These are phyloP conservation scores for Suncus etruscus DNA, from an alignment of 2,113 vertebrate species.

Conservation along the genomic window DNA sequence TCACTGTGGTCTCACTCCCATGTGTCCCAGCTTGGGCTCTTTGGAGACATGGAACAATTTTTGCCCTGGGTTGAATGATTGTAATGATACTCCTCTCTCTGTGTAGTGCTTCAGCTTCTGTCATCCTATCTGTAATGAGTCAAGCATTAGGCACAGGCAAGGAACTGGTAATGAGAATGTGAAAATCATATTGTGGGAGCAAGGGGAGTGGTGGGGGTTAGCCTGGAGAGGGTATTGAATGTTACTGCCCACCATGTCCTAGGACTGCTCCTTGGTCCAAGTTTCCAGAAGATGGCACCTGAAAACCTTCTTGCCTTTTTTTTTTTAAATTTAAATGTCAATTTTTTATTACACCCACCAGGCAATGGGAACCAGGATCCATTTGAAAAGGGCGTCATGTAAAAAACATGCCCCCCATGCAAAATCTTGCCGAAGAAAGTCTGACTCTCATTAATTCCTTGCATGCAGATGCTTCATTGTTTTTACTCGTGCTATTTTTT, in stretches of 20 bases:
- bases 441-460: constrained; percentile 83
- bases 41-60: constrained; percentile 15
- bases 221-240: background rate
- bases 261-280: background rate
- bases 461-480: constrained; percentile 86
- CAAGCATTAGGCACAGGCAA: background rate
- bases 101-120: constrained; percentile 68
- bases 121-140: constrained; percentile 59
- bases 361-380: constrained; percentile 51
- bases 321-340: constrained; percentile 64
- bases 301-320: background rate
- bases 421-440: constrained; percentile 82
- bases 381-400: constrained; percentile 44
- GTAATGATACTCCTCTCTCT: constrained; percentile 58
- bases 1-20: background rate
- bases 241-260: background rate
- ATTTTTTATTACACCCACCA: background rate
- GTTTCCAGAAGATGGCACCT: accelerated
- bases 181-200: background rate
- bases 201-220: background rate
- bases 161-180: background rate
- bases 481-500: constrained; percentile 86
- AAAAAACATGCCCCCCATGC: constrained; percentile 43
- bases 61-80: constrained; percentile 57
- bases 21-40: background rate